Evolutionary conservation across 2,888 invertebrate species (phyloP), one percentile per base, ranked within the genome.

Genomic region (Bibio marci): DNA sequence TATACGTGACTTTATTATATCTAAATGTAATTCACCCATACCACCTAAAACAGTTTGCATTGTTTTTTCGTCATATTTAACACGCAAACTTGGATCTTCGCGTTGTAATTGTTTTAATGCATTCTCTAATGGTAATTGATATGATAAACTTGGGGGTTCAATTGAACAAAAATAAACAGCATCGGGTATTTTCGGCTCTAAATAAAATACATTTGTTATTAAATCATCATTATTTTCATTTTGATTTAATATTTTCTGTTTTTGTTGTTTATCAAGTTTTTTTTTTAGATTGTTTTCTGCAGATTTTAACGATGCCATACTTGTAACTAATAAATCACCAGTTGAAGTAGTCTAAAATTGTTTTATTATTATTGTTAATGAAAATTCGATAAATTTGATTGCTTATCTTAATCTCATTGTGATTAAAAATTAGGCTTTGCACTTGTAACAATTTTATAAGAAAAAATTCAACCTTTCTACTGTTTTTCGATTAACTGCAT

Each of bases 21-120:
- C 95, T 43, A 98, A 66, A 56, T 99, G 98, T 2, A 98, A 69
- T 59, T 98, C 95, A 2, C 98, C 98, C 97, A 97, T 97, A 12
- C 95, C 90, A 39, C 79, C 80, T 3, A 91, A 65, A 37, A 92
- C 76, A 1, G 81, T 82, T 66, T 95, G 92, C 0, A 85, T 87
- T 0, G 85, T 85, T 43, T 87, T 86, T 3, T 69, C 57, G 53
- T 91, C 80, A 12, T 72, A 63, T 31, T 64, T 66, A 7, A 92
- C 85, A 45, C 77, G 62, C 35, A 91, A 64, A 56, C 90, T 90
- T 4, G 97, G 95, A 65, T 95, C 95, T 62, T 95, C 95, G 13
- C 85, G 65, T 55, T 78, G 75, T 38, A 97, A 62, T 55, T 87
- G 78, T 4, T 62, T 65, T 18, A 97, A 66, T 0, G 94, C 94